phyloP scores from a whole-genome alignment of 2,888 invertebrate species.

The Lumbricus terrestris region DNA sequence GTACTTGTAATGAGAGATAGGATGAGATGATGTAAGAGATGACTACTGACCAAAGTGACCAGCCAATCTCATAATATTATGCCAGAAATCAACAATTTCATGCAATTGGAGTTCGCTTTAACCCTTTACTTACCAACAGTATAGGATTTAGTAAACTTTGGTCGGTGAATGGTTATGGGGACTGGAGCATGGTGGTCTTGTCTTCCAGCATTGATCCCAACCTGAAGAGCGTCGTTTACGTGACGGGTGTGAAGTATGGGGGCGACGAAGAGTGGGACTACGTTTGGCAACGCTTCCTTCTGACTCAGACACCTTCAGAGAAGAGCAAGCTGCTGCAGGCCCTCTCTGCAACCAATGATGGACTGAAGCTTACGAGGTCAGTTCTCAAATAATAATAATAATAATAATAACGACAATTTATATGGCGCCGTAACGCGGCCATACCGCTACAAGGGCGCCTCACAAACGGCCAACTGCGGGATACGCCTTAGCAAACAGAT shows the following conservation, averaged over 20 bases:
- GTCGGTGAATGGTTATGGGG: too few species aligned
- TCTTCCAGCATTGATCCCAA: slow-evolving; percentile 68
- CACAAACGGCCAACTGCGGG: too few species aligned
- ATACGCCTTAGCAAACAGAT: too few species aligned
- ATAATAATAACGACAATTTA: too few species aligned
- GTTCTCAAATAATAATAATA: too few species aligned
- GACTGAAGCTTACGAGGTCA: slow-evolving; percentile 51
- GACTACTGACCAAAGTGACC: too few species aligned
- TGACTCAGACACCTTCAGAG: slow-evolving; percentile 50
- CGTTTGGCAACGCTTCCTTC: slow-evolving; percentile 51
- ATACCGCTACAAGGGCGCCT: too few species aligned
- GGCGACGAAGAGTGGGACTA: slow-evolving; percentile 53
- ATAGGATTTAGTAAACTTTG: too few species aligned
- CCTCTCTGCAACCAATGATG: slow-evolving; percentile 50
- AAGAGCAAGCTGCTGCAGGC: slow-evolving; percentile 49
- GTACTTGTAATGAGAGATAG: background rate
- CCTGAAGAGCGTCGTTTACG: slow-evolving; percentile 71
- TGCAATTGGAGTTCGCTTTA: too few species aligned
- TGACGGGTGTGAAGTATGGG: slow-evolving; percentile 62
- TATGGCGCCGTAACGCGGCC: too few species aligned
- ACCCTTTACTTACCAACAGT: too few species aligned
- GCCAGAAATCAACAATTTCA: background rate
- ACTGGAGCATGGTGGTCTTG: background rate
- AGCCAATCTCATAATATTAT: background rate
- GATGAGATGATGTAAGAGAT: background rate